phyloP scores from a whole-genome alignment of 2,888 invertebrate species.

The Athetis lepigone region DNA sequence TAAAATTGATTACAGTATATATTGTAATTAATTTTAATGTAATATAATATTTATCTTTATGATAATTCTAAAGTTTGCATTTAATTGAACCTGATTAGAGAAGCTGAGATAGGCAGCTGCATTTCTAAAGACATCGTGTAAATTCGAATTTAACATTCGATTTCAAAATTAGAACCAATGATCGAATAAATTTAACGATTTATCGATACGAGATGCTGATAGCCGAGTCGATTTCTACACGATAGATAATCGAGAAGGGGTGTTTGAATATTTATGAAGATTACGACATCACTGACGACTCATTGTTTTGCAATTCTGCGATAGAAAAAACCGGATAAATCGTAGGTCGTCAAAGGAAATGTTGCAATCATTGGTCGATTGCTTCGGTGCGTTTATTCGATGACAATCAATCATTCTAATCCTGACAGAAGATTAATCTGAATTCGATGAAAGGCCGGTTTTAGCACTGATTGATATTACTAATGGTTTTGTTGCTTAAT shows the following conservation, averaged over 20 bases:
- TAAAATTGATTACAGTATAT: no score
- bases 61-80: background rate
- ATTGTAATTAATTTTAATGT: slow-evolving; percentile 6
- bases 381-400: slow-evolving; percentile 19
- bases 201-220: slow-evolving; percentile 13
- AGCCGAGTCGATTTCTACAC: slow-evolving; percentile 14
- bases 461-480: slow-evolving; percentile 31
- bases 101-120: background rate
- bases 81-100: slow-evolving; percentile 16
- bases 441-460: slow-evolving; percentile 34
- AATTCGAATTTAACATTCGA: slow-evolving; percentile 10
- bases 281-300: slow-evolving; percentile 38
- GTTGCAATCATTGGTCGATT: slow-evolving; percentile 45
- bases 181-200: slow-evolving; percentile 39
- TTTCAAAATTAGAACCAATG: slow-evolving; percentile 7
- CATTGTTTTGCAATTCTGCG: slow-evolving; percentile 50
- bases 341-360: slow-evolving; percentile 13
- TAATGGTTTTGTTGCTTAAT: slow-evolving; percentile 34
- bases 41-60: slow-evolving; percentile 10
- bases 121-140: background rate
- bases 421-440: slow-evolving; percentile 52
- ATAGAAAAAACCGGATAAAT: slow-evolving; percentile 42
- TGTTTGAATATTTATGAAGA: slow-evolving; percentile 47
- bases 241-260: slow-evolving; percentile 39
- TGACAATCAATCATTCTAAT: slow-evolving; percentile 45